A percentile compares a stretch with the other conserved stretches of the same genome.
phyloP scores from a whole-genome alignment of 1,140 invertebrate species.

The Pseudoatta argentina region DNA sequence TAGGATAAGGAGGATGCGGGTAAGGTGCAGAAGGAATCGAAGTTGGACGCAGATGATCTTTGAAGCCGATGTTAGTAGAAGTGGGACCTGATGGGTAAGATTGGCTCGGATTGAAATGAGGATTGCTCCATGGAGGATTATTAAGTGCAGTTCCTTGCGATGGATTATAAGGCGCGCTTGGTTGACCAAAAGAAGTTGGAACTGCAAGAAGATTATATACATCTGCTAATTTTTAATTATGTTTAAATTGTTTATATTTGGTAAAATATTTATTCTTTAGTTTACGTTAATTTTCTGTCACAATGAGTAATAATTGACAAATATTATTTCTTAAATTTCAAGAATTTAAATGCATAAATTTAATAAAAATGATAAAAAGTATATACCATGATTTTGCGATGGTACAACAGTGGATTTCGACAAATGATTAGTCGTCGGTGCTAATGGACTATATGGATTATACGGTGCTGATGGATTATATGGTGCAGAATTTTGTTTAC shows the following conservation, averaged over 20 bases:
- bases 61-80: constrained; percentile 63
- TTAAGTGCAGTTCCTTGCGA: neutral
- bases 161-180: constrained; percentile 4
- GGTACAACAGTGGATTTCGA: constrained; percentile 7
- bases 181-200: constrained; percentile 24
- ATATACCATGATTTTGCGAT: constrained; percentile 46
- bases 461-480: constrained; percentile 9
- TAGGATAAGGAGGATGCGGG: constrained; percentile 30
- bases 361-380: neutral
- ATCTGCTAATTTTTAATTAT: neutral
- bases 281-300: neutral
- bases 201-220: constrained; percentile 17
- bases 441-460: neutral
- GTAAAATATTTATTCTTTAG: neutral
- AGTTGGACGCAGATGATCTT: constrained; percentile 52
- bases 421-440: neutral
- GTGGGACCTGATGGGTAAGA: neutral
- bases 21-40: constrained; percentile 29
- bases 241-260: constrained; percentile 5
- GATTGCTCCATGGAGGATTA: constrained; percentile 55
- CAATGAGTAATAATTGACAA: neutral
- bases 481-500: constrained; percentile 44
- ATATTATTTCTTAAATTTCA: neutral
- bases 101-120: constrained; percentile 51
- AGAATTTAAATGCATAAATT: constrained; percentile 13